These are phyloP conservation scores for Limnephilus auricula DNA, from an alignment of 2,888 invertebrate species.

Conservation along the genomic window DNA sequence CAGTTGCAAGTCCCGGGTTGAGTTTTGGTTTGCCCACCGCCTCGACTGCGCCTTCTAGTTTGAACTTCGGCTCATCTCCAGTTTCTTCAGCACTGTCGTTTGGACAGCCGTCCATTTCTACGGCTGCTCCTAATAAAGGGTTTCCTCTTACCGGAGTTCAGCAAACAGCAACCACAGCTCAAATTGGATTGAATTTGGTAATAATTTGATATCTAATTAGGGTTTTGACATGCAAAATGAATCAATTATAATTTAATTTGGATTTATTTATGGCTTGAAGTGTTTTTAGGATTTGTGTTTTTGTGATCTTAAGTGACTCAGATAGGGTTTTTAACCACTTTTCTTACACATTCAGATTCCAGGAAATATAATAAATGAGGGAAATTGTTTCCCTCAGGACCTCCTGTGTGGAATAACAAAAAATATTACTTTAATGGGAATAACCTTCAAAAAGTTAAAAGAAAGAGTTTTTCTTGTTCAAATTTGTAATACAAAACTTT, in stretches of 20 bases:
- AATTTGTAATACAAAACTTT: too few relatives aligned
- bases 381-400: neutral
- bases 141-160: neutral
- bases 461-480: too few relatives aligned
- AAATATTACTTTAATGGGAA: too few relatives aligned
- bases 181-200: slow-evolving; percentile 9
- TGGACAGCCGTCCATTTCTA: slow-evolving; percentile 26
- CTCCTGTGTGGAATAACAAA: too few relatives aligned
- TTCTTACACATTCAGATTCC: neutral
- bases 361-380: neutral
- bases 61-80: slow-evolving; percentile 28
- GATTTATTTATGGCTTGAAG: neutral
- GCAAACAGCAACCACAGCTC: neutral
- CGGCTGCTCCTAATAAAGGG: slow-evolving; percentile 25
- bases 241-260: neutral
- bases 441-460: too few relatives aligned
- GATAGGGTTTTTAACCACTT: neutral
- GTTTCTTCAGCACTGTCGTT: slow-evolving; percentile 3
- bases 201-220: neutral
- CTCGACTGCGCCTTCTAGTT: slow-evolving; percentile 26
- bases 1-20: slow-evolving; percentile 2
- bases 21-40: slow-evolving; percentile 41
- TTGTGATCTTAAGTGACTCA: too few relatives aligned
- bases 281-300: neutral
- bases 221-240: neutral